Evolutionary conservation across 2,888 invertebrate genomes (phyloP).

Genomic region (Cheilosia grossa): DNA sequence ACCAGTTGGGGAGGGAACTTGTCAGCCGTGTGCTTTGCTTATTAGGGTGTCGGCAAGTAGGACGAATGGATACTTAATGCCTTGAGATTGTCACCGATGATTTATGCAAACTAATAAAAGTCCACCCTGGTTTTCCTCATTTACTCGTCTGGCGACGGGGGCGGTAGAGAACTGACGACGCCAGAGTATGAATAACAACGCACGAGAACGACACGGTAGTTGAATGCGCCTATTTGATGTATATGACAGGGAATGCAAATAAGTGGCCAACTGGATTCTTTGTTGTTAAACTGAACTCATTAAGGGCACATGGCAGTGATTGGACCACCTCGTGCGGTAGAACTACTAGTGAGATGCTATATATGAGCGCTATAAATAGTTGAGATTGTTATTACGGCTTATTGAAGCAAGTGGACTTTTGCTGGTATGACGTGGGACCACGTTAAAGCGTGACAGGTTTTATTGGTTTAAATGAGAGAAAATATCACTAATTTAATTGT

Average conservation of each 20-base stretch:
- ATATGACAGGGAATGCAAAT: conserved; percentile 20
- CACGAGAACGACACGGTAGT: not conserved
- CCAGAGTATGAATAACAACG: not conserved
- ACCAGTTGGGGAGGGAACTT: not conserved
- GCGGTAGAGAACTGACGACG: not conserved
- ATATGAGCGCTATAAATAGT: conserved; percentile 21
- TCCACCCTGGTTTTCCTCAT: conserved; percentile 54
- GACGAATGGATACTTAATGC: conserved; percentile 41
- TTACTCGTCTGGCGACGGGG: not conserved
- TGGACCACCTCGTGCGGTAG: conserved; percentile 23
- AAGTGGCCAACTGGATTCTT: conserved; percentile 34
- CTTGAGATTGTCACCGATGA: conserved; percentile 57
- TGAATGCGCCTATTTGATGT: not conserved
- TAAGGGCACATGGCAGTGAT: conserved; percentile 43
- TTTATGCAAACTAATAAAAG: conserved; percentile 66
- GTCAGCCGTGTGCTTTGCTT: conserved; percentile 1
- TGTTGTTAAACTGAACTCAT: conserved; percentile 13
- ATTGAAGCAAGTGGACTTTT: conserved; percentile 7
- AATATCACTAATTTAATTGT: conserved; percentile 17
- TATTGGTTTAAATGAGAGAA: conserved; percentile 18
- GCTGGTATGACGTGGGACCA: not conserved
- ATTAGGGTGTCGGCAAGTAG: conserved; percentile 45
- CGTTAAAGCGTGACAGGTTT: conserved; percentile 10
- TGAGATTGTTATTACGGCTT: conserved; percentile 3
- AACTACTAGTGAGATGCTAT: conserved; percentile 10